Conservation (phyloP, 2,888 invertebrate species). For the Torymus auratus region DNA sequence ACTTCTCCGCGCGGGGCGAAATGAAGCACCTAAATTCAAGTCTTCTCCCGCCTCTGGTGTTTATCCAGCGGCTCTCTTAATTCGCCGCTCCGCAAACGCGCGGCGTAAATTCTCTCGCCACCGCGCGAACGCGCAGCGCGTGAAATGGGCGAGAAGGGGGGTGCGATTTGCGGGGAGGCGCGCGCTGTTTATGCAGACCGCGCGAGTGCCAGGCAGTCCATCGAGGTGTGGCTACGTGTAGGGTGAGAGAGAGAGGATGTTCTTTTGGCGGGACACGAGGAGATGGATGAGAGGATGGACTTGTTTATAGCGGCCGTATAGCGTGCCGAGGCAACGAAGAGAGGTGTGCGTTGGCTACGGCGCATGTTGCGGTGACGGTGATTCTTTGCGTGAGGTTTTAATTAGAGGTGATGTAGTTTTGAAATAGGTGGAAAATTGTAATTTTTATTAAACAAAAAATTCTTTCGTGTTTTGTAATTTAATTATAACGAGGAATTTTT, state of each 20-base stretch:
- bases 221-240: no score
- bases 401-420: no score
- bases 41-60: not conserved
- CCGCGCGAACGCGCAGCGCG: constrained; percentile 4
- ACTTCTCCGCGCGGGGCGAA: not conserved
- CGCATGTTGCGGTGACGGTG: no score
- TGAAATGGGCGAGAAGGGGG: constrained; percentile 44
- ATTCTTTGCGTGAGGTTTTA: no score
- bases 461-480: no score
- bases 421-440: no score
- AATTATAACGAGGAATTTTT: no score
- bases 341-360: no score
- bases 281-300: not conserved
- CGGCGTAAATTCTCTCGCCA: constrained; percentile 35
- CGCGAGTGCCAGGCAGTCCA: not conserved
- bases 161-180: constrained; percentile 25
- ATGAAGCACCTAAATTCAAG: constrained; percentile 45
- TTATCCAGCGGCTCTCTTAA: constrained; percentile 31
- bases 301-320: not conserved
- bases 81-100: constrained; percentile 10
- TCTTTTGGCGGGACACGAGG: no score
- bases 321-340: no score
- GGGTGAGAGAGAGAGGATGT: no score
- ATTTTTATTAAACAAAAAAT: no score
- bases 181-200: constrained; percentile 22